Evolutionary conservation across 2,113 vertebrate species (phyloP).

Genomic region (Channa maculata): DNA sequence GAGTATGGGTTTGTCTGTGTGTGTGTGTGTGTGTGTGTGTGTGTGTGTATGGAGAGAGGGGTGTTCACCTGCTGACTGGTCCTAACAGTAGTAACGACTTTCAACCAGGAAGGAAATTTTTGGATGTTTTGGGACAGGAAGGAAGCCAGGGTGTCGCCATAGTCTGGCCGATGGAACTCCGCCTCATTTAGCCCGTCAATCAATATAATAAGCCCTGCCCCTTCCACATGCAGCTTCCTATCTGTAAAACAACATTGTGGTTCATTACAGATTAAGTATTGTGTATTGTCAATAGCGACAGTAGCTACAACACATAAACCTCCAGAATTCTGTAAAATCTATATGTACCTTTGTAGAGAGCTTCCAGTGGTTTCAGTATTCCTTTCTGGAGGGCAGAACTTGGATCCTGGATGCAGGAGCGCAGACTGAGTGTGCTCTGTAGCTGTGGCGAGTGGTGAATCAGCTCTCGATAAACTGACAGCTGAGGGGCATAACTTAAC

Average conservation of each 20-base stretch:
- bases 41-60: background rate
- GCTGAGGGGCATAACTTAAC: constrained; percentile 92
- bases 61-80: constrained; percentile 92
- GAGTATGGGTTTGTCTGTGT: background rate
- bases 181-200: constrained; percentile 98
- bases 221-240: constrained; percentile 90
- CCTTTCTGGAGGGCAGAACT: constrained; percentile 91
- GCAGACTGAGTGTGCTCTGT: constrained; percentile 94
- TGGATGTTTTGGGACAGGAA: constrained; percentile 94
- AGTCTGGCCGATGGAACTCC: constrained; percentile 99
- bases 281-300: too few species aligned
- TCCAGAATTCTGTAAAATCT: too few species aligned
- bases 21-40: background rate
- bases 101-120: constrained; percentile 96
- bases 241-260: constrained; percentile 77
- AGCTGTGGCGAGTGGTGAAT: constrained; percentile 92
- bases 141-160: constrained; percentile 96
- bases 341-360: constrained; percentile 89
- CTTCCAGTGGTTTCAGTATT: constrained; percentile 92
- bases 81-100: constrained; percentile 95
- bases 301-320: too few species aligned
- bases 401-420: constrained; percentile 97
- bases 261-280: background rate
- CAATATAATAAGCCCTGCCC: constrained; percentile 94
- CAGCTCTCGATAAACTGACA: constrained; percentile 90